Evolutionary conservation across 2,797 vertebrate genomes (phyloP).

Genomic region (Antennarius maculatus): DNA sequence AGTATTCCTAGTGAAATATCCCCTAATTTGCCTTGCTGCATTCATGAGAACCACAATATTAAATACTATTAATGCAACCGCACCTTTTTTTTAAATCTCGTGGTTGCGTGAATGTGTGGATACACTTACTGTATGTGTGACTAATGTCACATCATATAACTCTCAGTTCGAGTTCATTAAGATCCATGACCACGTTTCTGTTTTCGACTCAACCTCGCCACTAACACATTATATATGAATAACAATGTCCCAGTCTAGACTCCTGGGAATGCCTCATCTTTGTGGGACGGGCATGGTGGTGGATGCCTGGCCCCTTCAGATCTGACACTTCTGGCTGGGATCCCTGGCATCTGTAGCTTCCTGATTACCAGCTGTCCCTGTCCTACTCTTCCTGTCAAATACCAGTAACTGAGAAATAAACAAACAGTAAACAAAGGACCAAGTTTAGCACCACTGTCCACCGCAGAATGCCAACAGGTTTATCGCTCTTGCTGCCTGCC

Average conservation of each 20-base stretch:
- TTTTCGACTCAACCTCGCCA: slow-evolving; percentile 24
- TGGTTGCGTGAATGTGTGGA: slow-evolving; percentile 46
- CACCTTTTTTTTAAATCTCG: slow-evolving; percentile 12
- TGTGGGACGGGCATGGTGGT: slow-evolving; percentile 45
- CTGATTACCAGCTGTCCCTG: slow-evolving; percentile 74
- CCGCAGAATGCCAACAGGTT: slow-evolving; percentile 62
- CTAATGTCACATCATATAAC: background rate
- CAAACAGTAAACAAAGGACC: slow-evolving; percentile 76
- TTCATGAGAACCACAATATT: slow-evolving; percentile 16
- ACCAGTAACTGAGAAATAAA: slow-evolving; percentile 75
- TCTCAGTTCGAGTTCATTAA: slow-evolving; percentile 36
- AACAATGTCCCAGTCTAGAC: slow-evolving; percentile 34
- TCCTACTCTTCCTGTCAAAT: slow-evolving; percentile 55
- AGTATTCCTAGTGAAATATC: slow-evolving; percentile 25
- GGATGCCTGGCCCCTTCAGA: slow-evolving; percentile 44
- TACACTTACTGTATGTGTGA: background rate
- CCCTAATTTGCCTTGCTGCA: slow-evolving; percentile 12
- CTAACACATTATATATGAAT: slow-evolving; percentile 17
- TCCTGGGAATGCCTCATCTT: slow-evolving; percentile 45
- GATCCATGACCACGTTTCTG: background rate
- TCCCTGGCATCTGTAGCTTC: slow-evolving; percentile 65
- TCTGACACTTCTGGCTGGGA: slow-evolving; percentile 60
- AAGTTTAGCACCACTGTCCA: slow-evolving; percentile 61
- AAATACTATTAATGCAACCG: slow-evolving; percentile 9
- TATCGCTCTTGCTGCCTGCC: slow-evolving; percentile 41